phyloP scores from a whole-genome alignment of 2,113 vertebrate species.

The Anguilla japonica region DNA sequence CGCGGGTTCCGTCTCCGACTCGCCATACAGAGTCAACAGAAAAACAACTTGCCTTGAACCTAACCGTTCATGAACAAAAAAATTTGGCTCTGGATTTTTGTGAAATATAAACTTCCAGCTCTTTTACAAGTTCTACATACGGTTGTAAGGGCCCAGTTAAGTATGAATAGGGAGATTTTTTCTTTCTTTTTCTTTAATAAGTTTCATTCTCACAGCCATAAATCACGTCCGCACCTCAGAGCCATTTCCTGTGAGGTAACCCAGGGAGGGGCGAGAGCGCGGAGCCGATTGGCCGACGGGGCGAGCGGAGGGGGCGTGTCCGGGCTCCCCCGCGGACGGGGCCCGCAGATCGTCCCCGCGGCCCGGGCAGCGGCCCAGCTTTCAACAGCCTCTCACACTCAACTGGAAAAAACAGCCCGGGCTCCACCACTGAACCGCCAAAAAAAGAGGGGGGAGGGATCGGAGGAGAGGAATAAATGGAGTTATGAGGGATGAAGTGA shows the following conservation, averaged over 20 bases:
- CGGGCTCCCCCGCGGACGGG: not conserved
- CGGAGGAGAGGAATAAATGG: constrained; percentile 47
- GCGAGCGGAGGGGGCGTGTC: constrained; percentile 32
- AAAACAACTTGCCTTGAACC: constrained; percentile 47
- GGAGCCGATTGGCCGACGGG: constrained; percentile 14
- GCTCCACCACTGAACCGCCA: constrained; percentile 46
- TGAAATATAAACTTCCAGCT: constrained; percentile 52
- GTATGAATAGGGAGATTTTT: constrained; percentile 50
- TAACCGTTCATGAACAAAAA: constrained; percentile 32
- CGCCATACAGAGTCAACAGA: constrained; percentile 30
- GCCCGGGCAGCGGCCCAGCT: constrained; percentile 48
- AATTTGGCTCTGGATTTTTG: constrained; percentile 41
- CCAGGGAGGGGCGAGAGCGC: not conserved
- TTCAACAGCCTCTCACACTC: constrained; percentile 59
- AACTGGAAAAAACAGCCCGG: constrained; percentile 46
- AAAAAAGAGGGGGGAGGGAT: constrained; percentile 28
- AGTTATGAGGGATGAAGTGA: constrained; percentile 58
- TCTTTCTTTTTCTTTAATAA: constrained; percentile 47
- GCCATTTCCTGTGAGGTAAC: constrained; percentile 7
- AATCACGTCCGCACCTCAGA: constrained; percentile 55
- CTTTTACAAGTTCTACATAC: constrained; percentile 49
- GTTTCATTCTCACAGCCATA: constrained; percentile 42
- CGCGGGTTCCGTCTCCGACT: not conserved
- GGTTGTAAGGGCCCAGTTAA: constrained; percentile 46
- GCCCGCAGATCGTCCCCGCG: constrained; percentile 28